These are phyloP conservation scores for Rhabdornis inornatus DNA, from an alignment of 2,113 vertebrate genomes.

Conservation along the genomic window DNA sequence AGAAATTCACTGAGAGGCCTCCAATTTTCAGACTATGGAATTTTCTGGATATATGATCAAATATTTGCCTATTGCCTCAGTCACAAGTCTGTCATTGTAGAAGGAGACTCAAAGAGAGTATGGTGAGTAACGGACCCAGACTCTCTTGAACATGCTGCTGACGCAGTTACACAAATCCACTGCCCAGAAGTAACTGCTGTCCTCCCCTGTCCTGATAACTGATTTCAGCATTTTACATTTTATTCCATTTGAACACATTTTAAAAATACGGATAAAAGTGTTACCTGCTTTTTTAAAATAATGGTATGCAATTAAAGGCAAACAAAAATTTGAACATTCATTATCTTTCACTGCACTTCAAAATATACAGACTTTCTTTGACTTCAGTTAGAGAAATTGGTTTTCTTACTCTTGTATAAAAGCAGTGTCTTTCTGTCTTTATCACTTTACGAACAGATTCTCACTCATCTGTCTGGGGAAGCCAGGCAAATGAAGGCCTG, in stretches of 20 bases:
- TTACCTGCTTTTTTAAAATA: neutral
- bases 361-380: neutral
- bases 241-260: neutral
- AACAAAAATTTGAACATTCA: neutral
- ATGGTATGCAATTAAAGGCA: neutral
- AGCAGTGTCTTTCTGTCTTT: neutral
- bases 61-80: neutral
- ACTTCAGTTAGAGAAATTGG: neutral
- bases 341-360: neutral
- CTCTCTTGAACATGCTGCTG: accelerated
- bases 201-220: neutral
- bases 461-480: neutral
- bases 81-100: neutral
- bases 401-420: neutral
- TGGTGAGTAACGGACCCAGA: neutral
- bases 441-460: neutral
- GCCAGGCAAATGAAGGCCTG: neutral
- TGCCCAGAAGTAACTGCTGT: neutral
- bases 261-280: neutral
- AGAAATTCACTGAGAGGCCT: neutral
- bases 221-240: neutral
- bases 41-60: neutral
- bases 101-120: neutral
- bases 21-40: neutral
- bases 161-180: neutral